Evolutionary conservation across 1,140 invertebrate species (phyloP).

Genomic region (Trissolcus basalis): DNA sequence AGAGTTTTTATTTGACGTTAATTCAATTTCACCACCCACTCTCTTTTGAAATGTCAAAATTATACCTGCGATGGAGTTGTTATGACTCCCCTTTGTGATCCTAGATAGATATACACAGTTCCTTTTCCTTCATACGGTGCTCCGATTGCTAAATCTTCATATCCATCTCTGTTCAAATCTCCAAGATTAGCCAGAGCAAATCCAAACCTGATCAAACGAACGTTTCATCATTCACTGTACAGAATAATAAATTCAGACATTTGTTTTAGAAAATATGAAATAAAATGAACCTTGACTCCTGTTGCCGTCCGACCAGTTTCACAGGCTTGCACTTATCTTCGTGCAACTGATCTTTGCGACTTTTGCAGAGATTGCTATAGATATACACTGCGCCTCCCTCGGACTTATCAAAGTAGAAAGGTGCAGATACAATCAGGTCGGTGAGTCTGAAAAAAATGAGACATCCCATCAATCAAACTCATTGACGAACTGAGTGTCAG

Average conservation of each 20-base stretch:
- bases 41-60: too few relatives aligned
- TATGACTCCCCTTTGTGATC: slow-evolving; percentile 84
- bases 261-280: not conserved
- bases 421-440: slow-evolving; percentile 93
- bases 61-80: slow-evolving; percentile 85
- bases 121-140: slow-evolving; percentile 92
- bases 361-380: slow-evolving; percentile 81
- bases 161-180: slow-evolving; percentile 94
- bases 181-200: slow-evolving; percentile 89
- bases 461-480: slow-evolving; percentile 1
- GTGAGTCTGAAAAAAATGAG: slow-evolving; percentile 78
- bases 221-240: too few relatives aligned
- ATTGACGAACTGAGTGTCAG: too few relatives aligned
- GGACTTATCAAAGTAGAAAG: slow-evolving; percentile 89
- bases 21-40: too few relatives aligned
- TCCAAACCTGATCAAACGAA: slow-evolving; percentile 81
- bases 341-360: slow-evolving; percentile 45
- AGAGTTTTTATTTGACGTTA: too few relatives aligned
- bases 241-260: not conserved
- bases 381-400: slow-evolving; percentile 93
- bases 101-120: slow-evolving; percentile 91
- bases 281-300: slow-evolving; percentile 68
- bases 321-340: slow-evolving; percentile 66
- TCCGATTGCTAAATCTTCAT: slow-evolving; percentile 92
- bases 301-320: slow-evolving; percentile 69